Conservation (phyloP, 23 tunicate genomes). For the Ascidia mentula region DNA sequence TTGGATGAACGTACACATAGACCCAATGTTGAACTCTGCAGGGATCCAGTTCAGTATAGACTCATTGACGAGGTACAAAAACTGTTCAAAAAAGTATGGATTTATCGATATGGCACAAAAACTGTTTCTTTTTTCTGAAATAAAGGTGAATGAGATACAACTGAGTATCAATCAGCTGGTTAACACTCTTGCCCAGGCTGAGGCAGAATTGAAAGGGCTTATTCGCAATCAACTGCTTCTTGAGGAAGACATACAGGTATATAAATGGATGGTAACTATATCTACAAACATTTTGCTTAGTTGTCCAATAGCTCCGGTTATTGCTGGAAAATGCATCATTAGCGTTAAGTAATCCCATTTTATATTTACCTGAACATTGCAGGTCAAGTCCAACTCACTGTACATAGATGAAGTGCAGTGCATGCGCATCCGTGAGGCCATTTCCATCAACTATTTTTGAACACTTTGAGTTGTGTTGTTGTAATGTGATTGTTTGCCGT, state of each 20-base stretch:
- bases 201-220: slow-evolving; percentile 71
- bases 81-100: not conserved
- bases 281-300: too few species aligned
- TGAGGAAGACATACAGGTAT: slow-evolving; percentile 93
- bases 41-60: slow-evolving; percentile 92
- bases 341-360: too few species aligned
- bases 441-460: slow-evolving; percentile 81
- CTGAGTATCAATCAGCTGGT: slow-evolving; percentile 60
- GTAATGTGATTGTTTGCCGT: not conserved
- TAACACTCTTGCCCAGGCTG: slow-evolving; percentile 61
- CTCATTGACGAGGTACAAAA: slow-evolving; percentile 66
- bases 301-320: too few species aligned
- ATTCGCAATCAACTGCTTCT: slow-evolving; percentile 77
- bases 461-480: not conserved
- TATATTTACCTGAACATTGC: too few species aligned
- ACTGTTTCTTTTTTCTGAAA: not conserved
- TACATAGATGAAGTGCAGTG: slow-evolving; percentile 91
- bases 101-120: not conserved
- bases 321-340: too few species aligned
- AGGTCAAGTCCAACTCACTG: slow-evolving; percentile 93
- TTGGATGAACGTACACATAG: slow-evolving; percentile 66
- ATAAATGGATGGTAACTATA: too few species aligned
- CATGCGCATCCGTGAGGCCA: slow-evolving; percentile 78
- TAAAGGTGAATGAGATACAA: slow-evolving; percentile 83
- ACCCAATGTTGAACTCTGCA: slow-evolving; percentile 92